These are phyloP conservation scores for Oscheius sp. DNA, from an alignment of 2,888 invertebrate species.

Conservation along the genomic window DNA sequence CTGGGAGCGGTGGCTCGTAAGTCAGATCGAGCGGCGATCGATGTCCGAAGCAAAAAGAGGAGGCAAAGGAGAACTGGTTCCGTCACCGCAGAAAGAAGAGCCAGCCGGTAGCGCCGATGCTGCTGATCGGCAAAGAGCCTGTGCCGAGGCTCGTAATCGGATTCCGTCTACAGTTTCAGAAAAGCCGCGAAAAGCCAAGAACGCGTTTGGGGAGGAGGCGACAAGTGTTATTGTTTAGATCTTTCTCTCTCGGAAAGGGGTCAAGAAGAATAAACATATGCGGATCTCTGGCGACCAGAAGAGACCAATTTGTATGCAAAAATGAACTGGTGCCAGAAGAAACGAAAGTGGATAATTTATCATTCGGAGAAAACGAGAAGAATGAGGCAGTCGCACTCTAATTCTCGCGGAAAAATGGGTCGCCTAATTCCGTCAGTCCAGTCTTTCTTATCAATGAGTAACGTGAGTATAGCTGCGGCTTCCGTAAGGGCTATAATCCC, in stretches of 20 bases:
- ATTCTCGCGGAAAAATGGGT: too few relatives aligned
- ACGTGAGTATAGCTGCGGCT: too few relatives aligned
- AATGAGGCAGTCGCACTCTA: too few relatives aligned
- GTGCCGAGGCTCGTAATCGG: not conserved
- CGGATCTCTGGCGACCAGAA: constrained; percentile 5
- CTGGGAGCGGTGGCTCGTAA: too few relatives aligned
- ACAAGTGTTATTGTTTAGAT: not conserved
- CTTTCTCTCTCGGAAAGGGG: not conserved
- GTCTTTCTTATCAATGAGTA: too few relatives aligned
- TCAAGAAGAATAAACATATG: not conserved
- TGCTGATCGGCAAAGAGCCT: too few relatives aligned
- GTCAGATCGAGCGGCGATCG: constrained; percentile 4
- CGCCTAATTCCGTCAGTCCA: too few relatives aligned
- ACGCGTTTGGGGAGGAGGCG: not conserved
- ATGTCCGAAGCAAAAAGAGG: constrained; percentile 7
- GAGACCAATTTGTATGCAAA: constrained; percentile 12
- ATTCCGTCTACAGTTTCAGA: not conserved
- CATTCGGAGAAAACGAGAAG: not conserved
- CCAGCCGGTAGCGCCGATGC: too few relatives aligned
- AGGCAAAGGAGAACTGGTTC: too few relatives aligned
- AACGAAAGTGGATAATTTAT: constrained; percentile 17
- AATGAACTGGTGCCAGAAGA: constrained; percentile 11
- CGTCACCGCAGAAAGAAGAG: too few relatives aligned
- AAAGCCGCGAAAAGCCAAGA: constrained; percentile 1
- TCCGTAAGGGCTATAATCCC: constrained; percentile 8